These are phyloP conservation scores for Mercenaria mercenaria DNA, from an alignment of 1,140 invertebrate genomes.

Conservation along the genomic window DNA sequence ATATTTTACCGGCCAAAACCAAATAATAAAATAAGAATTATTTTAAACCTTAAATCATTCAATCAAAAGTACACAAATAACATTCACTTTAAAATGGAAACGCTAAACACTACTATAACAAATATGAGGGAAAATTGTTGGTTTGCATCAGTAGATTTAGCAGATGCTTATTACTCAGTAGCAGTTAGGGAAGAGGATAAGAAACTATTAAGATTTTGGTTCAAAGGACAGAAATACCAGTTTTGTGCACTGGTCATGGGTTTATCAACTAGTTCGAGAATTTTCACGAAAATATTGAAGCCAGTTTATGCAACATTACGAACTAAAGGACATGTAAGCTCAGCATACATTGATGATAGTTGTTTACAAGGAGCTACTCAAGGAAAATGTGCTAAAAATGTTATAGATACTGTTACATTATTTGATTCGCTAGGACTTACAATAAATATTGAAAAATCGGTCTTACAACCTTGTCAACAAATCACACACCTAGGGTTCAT, in stretches of 20 bases:
- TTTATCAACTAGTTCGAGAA: not conserved
- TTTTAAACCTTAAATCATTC: not conserved
- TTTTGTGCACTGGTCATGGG: not conserved
- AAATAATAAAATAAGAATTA: not conserved
- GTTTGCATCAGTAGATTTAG: not conserved
- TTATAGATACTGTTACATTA: not conserved
- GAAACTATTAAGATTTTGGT: not conserved
- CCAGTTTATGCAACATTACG: not conserved
- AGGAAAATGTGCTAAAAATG: not conserved
- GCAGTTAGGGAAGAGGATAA: not conserved
- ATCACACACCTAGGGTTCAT: not conserved
- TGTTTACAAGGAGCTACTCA: not conserved
- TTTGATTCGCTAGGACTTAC: conserved; percentile 17
- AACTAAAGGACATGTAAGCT: not conserved
- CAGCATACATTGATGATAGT: not conserved
- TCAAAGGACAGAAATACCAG: not conserved
- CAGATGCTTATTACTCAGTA: conserved; percentile 13
- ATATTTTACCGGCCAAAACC: not conserved
- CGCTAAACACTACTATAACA: not conserved
- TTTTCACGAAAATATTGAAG: not conserved
- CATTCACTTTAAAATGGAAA: not conserved
- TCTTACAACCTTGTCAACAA: not conserved
- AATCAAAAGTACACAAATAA: not conserved
- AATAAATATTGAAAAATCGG: conserved; percentile 15
- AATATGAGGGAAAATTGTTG: not conserved